phyloP scores from a whole-genome alignment of 2,113 vertebrate species.

The Gopherus flavomarginatus region DNA sequence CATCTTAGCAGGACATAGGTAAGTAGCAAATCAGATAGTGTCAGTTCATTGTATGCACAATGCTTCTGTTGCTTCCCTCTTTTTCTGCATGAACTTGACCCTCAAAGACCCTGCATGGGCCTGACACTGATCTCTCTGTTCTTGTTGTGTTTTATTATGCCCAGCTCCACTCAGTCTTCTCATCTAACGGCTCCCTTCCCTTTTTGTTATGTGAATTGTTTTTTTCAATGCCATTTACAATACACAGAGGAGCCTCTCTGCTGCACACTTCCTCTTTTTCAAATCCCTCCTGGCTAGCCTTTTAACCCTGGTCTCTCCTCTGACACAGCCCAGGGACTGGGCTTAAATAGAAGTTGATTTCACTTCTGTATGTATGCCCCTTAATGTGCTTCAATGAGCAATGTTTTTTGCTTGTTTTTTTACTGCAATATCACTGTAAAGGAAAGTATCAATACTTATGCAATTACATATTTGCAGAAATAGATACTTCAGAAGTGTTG shows the following conservation, averaged over 20 bases:
- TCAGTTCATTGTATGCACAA: background rate
- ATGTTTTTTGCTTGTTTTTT: background rate
- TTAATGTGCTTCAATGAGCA: background rate
- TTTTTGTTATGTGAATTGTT: background rate
- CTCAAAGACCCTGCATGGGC: background rate
- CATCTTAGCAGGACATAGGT: background rate
- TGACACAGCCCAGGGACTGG: background rate
- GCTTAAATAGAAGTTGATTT: slow-evolving; percentile 51
- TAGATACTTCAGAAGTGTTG: background rate
- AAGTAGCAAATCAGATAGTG: background rate
- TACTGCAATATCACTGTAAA: background rate
- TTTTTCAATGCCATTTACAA: background rate
- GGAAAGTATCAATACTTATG: background rate
- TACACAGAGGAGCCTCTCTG: background rate
- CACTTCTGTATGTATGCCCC: background rate
- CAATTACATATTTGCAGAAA: background rate
- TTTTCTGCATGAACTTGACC: background rate
- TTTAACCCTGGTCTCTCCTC: background rate
- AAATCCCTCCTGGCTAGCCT: background rate
- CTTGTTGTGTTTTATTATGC: slow-evolving; percentile 11
- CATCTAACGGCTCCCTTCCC: background rate
- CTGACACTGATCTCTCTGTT: background rate
- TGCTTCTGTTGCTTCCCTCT: rapidly evolving
- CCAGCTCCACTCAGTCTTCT: background rate
- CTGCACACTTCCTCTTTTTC: background rate